A percentile compares a stretch with the other conserved stretches of the same genome.
Conservation (phyloP, 1,140 invertebrate species). For the Melitaea cinxia region DNA sequence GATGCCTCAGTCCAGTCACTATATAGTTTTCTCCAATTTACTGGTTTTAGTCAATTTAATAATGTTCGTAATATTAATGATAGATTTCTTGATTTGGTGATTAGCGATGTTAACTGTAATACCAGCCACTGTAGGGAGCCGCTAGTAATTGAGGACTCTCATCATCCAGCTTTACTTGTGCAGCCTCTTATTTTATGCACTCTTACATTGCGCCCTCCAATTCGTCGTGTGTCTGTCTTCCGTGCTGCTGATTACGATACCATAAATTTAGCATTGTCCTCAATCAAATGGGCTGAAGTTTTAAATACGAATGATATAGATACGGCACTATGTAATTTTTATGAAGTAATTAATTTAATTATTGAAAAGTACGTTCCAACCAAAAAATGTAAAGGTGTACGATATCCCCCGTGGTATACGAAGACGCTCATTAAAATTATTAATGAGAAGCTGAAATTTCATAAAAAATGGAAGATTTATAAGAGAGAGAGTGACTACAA, state of each 20-base stretch:
- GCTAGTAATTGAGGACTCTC: slow-evolving; percentile 25
- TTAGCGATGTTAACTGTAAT: slow-evolving; percentile 5
- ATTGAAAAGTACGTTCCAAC: slow-evolving; percentile 22
- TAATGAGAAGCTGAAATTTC: slow-evolving; percentile 35
- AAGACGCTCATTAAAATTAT: slow-evolving; percentile 34
- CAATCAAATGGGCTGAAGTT: slow-evolving; percentile 20
- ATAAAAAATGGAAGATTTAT: slow-evolving; percentile 41
- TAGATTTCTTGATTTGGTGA: slow-evolving; percentile 15
- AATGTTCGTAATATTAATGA: slow-evolving; percentile 1
- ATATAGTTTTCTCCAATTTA: slow-evolving; percentile 11
- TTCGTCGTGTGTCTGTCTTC: neutral
- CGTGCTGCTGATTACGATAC: slow-evolving; percentile 19
- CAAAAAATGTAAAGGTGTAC: slow-evolving; percentile 9
- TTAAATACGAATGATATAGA: slow-evolving; percentile 17
- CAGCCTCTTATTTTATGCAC: neutral
- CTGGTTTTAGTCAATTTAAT: slow-evolving; percentile 26
- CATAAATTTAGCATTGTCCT: slow-evolving; percentile 18
- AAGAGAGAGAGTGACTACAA: slow-evolving; percentile 29
- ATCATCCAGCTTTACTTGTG: slow-evolving; percentile 26
- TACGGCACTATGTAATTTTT: slow-evolving; percentile 9
- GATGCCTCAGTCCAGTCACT: neutral
- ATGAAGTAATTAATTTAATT: slow-evolving; percentile 27
- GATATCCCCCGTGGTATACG: slow-evolving; percentile 35
- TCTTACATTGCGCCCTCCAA: neutral
- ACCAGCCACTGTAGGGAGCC: slow-evolving; percentile 9